A percentile compares a stretch with the other conserved stretches of the same genome.
Conservation (phyloP, 2,888 invertebrate genomes). For the Furcula furcula region DNA sequence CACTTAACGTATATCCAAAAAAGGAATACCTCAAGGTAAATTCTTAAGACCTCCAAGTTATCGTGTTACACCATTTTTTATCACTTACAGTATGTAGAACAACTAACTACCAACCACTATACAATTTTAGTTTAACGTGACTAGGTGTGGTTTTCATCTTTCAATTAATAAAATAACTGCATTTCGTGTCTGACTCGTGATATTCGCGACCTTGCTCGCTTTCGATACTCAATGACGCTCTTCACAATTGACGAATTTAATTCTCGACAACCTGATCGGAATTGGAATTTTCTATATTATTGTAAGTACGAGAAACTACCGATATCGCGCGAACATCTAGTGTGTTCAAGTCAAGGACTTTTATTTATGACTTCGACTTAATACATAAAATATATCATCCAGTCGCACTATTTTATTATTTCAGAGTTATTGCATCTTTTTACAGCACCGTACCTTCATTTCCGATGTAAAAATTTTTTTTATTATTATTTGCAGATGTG, state of each 20-base stretch:
- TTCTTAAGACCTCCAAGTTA: background rate
- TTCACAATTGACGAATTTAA: slow-evolving; percentile 27
- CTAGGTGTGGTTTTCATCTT: background rate
- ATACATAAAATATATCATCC: no score
- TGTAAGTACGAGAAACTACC: no score
- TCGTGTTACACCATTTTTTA: background rate
- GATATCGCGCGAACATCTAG: no score
- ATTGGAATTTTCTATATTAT: no score
- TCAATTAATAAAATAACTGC: background rate
- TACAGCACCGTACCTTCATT: no score
- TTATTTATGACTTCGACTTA: no score
- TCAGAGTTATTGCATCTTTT: no score
- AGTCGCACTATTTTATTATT: no score
- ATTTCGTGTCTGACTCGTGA: slow-evolving; percentile 5
- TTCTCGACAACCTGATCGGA: background rate
- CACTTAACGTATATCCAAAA: no score
- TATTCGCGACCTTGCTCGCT: slow-evolving; percentile 29
- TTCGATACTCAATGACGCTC: slow-evolving; percentile 37
- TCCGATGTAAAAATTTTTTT: no score
- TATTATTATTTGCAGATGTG: slow-evolving; percentile 29
- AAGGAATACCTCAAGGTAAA: background rate
- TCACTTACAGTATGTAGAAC: background rate
- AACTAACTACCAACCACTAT: no score
- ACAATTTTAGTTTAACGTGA: background rate
- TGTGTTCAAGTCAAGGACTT: no score